phyloP scores from a whole-genome alignment of 2,797 vertebrate genomes.

The Melanotaenia maccullochi region DNA sequence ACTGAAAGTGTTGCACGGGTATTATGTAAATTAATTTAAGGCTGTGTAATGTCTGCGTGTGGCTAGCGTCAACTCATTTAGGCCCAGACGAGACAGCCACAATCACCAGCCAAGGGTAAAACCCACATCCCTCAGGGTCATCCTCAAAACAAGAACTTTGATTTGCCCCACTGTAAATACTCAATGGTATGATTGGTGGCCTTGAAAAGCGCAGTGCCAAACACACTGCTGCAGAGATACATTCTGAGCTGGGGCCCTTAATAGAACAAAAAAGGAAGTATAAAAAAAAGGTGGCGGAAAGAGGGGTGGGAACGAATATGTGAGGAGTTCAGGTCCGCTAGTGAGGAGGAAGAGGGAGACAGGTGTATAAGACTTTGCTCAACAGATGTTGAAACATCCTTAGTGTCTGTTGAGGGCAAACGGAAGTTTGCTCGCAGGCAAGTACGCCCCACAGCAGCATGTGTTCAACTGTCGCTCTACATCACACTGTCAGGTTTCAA shows the following conservation, averaged over 20 bases:
- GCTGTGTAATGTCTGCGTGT: slow-evolving; percentile 55
- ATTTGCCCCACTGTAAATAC: slow-evolving; percentile 69
- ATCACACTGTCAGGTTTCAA: slow-evolving; percentile 34
- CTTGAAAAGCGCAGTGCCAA: slow-evolving; percentile 31
- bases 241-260: slow-evolving; percentile 26
- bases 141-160: slow-evolving; percentile 80
- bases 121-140: slow-evolving; percentile 82
- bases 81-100: slow-evolving; percentile 79
- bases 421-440: slow-evolving; percentile 73
- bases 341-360: slow-evolving; percentile 81
- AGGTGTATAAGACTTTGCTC: slow-evolving; percentile 79
- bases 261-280: slow-evolving; percentile 66
- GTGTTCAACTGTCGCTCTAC: slow-evolving; percentile 70
- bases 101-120: slow-evolving; percentile 79
- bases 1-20: slow-evolving; percentile 34
- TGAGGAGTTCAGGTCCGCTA: slow-evolving; percentile 53
- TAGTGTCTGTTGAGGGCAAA: slow-evolving; percentile 74
- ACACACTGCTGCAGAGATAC: slow-evolving; percentile 36
- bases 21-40: slow-evolving; percentile 53
- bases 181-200: slow-evolving; percentile 65
- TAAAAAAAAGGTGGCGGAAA: slow-evolving; percentile 33
- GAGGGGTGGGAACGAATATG: slow-evolving; percentile 46
- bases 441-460: slow-evolving; percentile 57
- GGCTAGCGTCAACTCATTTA: slow-evolving; percentile 62
- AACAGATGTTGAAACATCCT: slow-evolving; percentile 82